phyloP scores from a whole-genome alignment of 2,113 vertebrate genomes.

The Microcebus griseorufus region DNA sequence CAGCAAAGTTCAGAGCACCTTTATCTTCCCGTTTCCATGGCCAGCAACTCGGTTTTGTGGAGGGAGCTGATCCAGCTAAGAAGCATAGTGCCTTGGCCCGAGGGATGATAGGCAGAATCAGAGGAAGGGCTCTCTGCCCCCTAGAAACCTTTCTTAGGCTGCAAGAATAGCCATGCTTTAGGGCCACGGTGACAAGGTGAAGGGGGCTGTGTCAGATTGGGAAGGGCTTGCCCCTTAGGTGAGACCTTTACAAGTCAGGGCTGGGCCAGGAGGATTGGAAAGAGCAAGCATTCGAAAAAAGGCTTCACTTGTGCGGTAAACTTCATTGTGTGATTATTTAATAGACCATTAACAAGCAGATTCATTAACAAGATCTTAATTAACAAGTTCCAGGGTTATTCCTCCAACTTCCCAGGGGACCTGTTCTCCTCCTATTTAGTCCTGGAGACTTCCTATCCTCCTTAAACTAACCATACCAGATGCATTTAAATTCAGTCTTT shows the following conservation, averaged over 20 bases:
- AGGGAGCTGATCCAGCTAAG: neutral
- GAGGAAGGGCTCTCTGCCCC: neutral
- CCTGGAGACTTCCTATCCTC: conserved; percentile 73
- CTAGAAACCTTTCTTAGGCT: neutral
- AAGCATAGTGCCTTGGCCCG: neutral
- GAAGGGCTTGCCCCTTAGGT: neutral
- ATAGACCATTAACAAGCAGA: conserved; percentile 74
- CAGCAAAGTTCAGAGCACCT: neutral
- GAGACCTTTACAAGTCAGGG: conserved; percentile 28
- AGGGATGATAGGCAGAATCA: neutral
- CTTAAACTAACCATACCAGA: conserved; percentile 75
- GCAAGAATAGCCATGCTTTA: neutral
- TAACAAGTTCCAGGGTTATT: conserved; percentile 65
- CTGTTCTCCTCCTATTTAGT: conserved; percentile 78
- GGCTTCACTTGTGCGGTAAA: conserved; percentile 72
- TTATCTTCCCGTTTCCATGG: conserved; percentile 13
- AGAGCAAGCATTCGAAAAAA: conserved; percentile 58
- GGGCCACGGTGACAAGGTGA: neutral
- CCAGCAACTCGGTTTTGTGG: neutral
- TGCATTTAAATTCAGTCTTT: conserved; percentile 71
- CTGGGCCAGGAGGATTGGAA: conserved; percentile 40
- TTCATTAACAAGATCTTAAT: conserved; percentile 74
- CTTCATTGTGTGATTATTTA: conserved; percentile 78
- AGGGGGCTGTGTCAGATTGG: neutral
- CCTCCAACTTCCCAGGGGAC: conserved; percentile 78